Evolutionary conservation across 1,140 invertebrate genomes (phyloP), one percentile per base, ranked within the genome.

Genomic region (Philopotamus ludificatus): DNA sequence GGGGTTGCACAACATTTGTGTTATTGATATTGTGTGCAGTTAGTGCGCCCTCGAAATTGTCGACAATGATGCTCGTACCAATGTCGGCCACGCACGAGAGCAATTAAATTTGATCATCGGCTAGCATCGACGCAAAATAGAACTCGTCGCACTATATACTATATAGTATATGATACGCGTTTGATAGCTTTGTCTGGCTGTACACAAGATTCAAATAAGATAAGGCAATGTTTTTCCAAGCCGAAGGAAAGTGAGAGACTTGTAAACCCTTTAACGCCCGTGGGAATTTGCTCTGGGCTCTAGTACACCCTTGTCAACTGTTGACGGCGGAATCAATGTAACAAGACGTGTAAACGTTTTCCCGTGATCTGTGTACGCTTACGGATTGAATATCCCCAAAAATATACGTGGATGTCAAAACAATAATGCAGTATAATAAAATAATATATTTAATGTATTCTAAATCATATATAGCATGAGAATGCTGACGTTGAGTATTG

Each of bases 171-270:
- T n/a, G n/a, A n/a, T n/a, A n/a, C n/a, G n/a, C n/a, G 50, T 63
- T 63, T 54, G 50, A 63, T 63, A 63, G 61, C 61, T 63, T 63
- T 63, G 51, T 25, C 66, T 58, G 53, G 61, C 41, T 65, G 60
- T 69, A 47, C 59, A 39, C 54, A 66, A 60, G 68, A 70, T 70
- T 70, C 59, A 70, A 70, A 70, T 70, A 66, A 70, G 68, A 70
- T 70, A 66, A 70, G 63, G 53, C 61, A 53, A 57, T 66, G 61
- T 66, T 66, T 68, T 68, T 60, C 47, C n/a, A n/a, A n/a, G n/a
- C n/a, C 50, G 15, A 59, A 34, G 16, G n/a, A 65, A 65, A 39
- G 23, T 12, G 20, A n/a, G 53, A 50, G 53, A 59, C 63, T 66
- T 62, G 68, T 64, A 66, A 63, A 70, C 64, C 68, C 60, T 62